Evolutionary conservation across 2,113 vertebrate genomes (phyloP), one percentile per base, ranked within the genome.

Genomic region (Acrocephalus arundinaceus): DNA sequence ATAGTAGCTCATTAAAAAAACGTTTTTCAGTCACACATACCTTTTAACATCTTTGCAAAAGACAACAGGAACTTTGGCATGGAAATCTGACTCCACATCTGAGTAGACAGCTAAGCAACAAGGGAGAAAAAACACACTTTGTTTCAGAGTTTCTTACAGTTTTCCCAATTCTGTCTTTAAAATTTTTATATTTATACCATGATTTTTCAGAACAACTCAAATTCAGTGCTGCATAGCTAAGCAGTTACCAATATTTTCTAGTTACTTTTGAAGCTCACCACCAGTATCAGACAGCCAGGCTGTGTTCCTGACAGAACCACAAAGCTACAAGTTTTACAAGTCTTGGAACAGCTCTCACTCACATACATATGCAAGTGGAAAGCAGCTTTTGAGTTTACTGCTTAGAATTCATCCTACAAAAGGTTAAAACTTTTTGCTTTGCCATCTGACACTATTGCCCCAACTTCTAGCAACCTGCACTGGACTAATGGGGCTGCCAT

Each of bases 61-160:
- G 74, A 99, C 98, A 89, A 99, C 98, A 91, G 99, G 99, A 98
- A 99, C 99, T 98, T 99, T 99, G 97, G 99, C 99, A 48, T 99
- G 99, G 97, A 99, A 99, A 98, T 99, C 99, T 33, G 99, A 99
- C 97, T 99, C 99, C 68, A 99, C 99, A 52, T 99, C 99, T 43
- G 98, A 97, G 97, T 98, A 99, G 89, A 98, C 97, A 90, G 98
- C 99, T 99, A 92, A 91, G 74, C 48, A 96, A 82, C 7, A 20
- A 81, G 70, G 54, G 39, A 93, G 61, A 89, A 87, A 45, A 54
- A 19, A 1, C 6, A 25, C 25, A 75, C 22, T 80, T 62, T 31
- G 7, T 22, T 83, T 46, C 15, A 55, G 68, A 58, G 58, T 37
- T 65, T 93, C 81, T 66, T 39, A 91, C 49, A 90, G 62, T 68